A percentile compares a stretch with the other conserved stretches of the same genome.
phyloP scores from a whole-genome alignment of 92 coral and sea anemone genomes.

The Muricea muricata region DNA sequence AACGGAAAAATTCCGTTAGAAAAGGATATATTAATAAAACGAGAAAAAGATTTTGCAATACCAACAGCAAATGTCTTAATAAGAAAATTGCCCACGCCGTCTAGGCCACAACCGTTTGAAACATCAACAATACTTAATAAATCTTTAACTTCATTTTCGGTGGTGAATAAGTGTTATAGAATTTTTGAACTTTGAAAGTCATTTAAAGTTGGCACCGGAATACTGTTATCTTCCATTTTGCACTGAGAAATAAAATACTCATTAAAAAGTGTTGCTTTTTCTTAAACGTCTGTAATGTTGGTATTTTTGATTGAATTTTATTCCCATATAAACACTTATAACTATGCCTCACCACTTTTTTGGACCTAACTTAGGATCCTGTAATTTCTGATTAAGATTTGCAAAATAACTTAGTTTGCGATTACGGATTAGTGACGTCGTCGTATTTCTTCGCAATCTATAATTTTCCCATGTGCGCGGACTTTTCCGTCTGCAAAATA shows the following conservation, averaged over 20 bases:
- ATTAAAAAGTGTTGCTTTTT: constrained; percentile 67
- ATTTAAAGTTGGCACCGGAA: constrained; percentile 32
- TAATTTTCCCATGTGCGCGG: constrained; percentile 57
- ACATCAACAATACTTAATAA: constrained; percentile 50
- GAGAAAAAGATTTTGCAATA: constrained; percentile 43
- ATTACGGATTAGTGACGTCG: constrained; percentile 57
- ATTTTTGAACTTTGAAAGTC: constrained; percentile 35
- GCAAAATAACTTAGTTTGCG: constrained; percentile 42
- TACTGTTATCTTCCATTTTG: constrained; percentile 24
- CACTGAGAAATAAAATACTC: constrained; percentile 58
- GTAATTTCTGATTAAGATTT: constrained; percentile 52
- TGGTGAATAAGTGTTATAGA: constrained; percentile 36
- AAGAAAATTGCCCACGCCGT: constrained; percentile 55
- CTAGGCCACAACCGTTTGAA: constrained; percentile 63
- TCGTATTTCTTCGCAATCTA: constrained; percentile 56
- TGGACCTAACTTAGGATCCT: constrained; percentile 53
- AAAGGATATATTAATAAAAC: constrained; percentile 44
- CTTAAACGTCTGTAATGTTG: constrained; percentile 62
- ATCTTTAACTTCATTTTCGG: constrained; percentile 29
- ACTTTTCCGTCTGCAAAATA: constrained; percentile 35
- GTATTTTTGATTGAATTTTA: constrained; percentile 55
- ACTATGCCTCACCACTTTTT: constrained; percentile 71
- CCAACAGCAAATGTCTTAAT: constrained; percentile 46
- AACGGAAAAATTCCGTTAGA: constrained; percentile 54
- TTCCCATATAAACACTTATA: constrained; percentile 54